Conservation (phyloP, 2,113 vertebrate species). For the Pomatorhinus ruficollis region DNA sequence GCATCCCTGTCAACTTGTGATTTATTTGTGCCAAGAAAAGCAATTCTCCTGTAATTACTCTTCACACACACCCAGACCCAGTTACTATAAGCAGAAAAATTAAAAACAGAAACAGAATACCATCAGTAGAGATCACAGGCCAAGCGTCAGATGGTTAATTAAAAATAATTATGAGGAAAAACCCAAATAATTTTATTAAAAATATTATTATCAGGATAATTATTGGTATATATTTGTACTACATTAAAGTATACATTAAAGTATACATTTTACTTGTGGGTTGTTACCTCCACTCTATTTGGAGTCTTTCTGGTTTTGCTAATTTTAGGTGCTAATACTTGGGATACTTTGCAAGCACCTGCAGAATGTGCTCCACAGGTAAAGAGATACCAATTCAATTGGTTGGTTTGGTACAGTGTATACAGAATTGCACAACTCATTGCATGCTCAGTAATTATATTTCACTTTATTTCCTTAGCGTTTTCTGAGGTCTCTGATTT, state of each 20-base stretch:
- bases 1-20: not conserved
- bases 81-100: not conserved
- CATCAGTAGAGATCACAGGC: not conserved
- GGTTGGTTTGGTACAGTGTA: not conserved
- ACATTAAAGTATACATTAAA: not conserved
- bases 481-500: not conserved
- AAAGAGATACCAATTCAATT: not conserved
- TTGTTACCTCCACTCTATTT: not conserved
- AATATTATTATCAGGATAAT: not conserved
- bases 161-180: not conserved
- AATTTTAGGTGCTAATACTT: not conserved
- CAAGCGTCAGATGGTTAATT: not conserved
- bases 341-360: not conserved
- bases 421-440: not conserved
- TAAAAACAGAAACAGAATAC: not conserved
- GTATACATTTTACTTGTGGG: not conserved
- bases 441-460: not conserved
- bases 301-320: not conserved
- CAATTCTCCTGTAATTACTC: not conserved
- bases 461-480: not conserved
- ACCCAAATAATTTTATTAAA: not conserved
- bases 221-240: not conserved
- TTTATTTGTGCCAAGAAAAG: not conserved
- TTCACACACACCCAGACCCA: not conserved
- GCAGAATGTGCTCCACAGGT: not conserved